Conservation (phyloP, 2,888 invertebrate species). For the Sarcophaga subvicina region DNA sequence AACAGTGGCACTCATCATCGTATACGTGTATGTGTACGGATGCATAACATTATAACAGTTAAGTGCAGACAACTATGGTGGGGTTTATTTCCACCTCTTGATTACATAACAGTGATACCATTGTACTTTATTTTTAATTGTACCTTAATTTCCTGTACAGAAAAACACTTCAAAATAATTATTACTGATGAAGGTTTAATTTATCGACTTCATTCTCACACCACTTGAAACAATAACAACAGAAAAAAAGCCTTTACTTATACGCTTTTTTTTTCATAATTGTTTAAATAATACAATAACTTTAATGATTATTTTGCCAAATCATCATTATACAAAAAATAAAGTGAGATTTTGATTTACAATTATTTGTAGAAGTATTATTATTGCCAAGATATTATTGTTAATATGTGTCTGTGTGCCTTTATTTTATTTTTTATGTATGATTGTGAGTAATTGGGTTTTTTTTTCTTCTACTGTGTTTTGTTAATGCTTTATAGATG, state of each 20-base stretch:
- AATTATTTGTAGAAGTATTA: slow-evolving; percentile 23
- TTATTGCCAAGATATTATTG: slow-evolving; percentile 1
- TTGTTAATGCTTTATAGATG: not conserved
- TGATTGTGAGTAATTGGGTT: slow-evolving; percentile 36
- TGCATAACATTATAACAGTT: too few relatives aligned
- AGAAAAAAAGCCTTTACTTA: not conserved
- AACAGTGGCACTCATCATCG: too few relatives aligned
- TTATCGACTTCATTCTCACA: not conserved
- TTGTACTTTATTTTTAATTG: not conserved
- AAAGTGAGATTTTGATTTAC: slow-evolving; percentile 34
- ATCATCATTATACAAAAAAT: slow-evolving; percentile 39
- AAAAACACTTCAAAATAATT: not conserved
- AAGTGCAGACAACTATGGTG: not conserved
- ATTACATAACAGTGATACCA: slow-evolving; percentile 3
- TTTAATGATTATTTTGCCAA: slow-evolving; percentile 24
- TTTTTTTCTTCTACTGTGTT: slow-evolving; percentile 5
- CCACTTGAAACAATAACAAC: not conserved
- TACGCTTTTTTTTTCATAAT: too few relatives aligned
- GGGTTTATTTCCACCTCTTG: not conserved
- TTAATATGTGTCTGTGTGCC: not conserved
- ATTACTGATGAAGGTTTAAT: slow-evolving; percentile 12
- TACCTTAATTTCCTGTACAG: slow-evolving; percentile 2
- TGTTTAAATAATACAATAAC: not conserved
- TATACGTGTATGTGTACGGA: too few relatives aligned
- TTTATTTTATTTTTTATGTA: not conserved